phyloP scores from a whole-genome alignment of 2,888 invertebrate genomes.

The Drosophila merina region DNA sequence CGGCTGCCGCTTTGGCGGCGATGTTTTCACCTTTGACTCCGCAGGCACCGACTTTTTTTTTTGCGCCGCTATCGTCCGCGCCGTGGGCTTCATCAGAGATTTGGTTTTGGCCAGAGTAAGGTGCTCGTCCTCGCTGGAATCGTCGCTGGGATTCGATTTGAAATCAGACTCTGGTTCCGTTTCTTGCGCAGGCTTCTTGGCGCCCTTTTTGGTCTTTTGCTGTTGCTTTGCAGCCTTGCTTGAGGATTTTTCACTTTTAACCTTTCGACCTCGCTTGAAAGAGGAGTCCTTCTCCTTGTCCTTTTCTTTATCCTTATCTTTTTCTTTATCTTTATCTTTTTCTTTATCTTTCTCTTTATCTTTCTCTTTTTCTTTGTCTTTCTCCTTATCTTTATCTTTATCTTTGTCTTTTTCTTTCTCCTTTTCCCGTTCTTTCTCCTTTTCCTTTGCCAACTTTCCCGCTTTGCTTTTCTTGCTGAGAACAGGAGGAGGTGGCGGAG shows the following conservation, averaged over 20 bases:
- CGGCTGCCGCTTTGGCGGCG: conserved; percentile 54
- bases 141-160: conserved; percentile 54
- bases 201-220: conserved; percentile 67
- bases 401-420: conserved; percentile 44
- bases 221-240: conserved; percentile 52
- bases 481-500: conserved; percentile 28
- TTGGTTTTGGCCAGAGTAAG: conserved; percentile 59
- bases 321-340: conserved; percentile 54
- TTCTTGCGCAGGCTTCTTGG: conserved; percentile 52
- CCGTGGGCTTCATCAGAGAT: conserved; percentile 55
- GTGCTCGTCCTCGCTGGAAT: conserved; percentile 69
- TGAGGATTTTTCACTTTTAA: conserved; percentile 51
- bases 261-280: conserved; percentile 59
- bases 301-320: conserved; percentile 46
- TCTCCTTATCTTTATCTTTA: conserved; percentile 15
- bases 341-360: conserved; percentile 47
- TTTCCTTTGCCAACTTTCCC: conserved; percentile 57
- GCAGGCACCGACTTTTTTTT: conserved; percentile 60
- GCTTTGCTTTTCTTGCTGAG: conserved; percentile 57
- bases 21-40: conserved; percentile 64
- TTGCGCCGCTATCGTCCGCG: conserved; percentile 70
- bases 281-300: conserved; percentile 43
- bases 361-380: conserved; percentile 46
- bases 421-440: conserved; percentile 46
- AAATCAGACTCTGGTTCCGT: conserved; percentile 50